Base-by-base conservation (phyloP, 1,140 invertebrate genomes). In the Euwallacea similis region DNA sequence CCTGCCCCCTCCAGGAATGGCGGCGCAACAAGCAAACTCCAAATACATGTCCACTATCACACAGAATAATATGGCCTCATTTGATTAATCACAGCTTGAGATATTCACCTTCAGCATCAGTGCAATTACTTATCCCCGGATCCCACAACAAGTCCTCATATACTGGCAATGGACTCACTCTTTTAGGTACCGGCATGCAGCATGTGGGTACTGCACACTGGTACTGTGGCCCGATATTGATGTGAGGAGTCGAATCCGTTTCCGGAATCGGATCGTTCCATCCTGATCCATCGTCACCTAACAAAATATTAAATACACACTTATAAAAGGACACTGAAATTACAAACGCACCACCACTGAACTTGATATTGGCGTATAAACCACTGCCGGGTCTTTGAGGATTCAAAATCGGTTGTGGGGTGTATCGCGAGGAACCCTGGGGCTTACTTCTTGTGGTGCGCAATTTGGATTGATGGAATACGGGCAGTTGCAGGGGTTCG, bases 11-110 rank as follows among this genome's bases (percentile, higher is more conserved):
- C 94, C 92, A 42, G 93, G 93, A 73, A 96, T 89, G 67, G 93
- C 93, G 62, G 93, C 92, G 80, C 93, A 95, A 85, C 94, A 95
- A 21, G 96, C 93, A 79, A 98, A 91, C 79, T 97, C 93, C 83
- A 97, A 88, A 83, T 92, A 95, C 88, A 91, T 91, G 76, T 91
- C 88, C 76, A 92, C 90, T 92, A 4, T 33, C 21, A 33, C 21
- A 33, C 21, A 33, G 84, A 33, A 73, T 53, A 50, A 64, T 7
- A 0, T 2, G 46, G 6, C 9, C 2, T 50, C 9, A 13, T 50
- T 50, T 50, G 0, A 50, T 50, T 7, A 11, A 11, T 50, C 46
- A 10, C 13, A 6, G 6, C 9, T 11, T 0, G 13, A 10, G 13
- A 50, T 11, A 50, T 7, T 13, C 82, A 94, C 92, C 85, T 89